A percentile compares a stretch with the other conserved stretches of the same genome.
Conservation (phyloP, 2,113 vertebrate species). For the human (Homo sapiens) region DNA sequence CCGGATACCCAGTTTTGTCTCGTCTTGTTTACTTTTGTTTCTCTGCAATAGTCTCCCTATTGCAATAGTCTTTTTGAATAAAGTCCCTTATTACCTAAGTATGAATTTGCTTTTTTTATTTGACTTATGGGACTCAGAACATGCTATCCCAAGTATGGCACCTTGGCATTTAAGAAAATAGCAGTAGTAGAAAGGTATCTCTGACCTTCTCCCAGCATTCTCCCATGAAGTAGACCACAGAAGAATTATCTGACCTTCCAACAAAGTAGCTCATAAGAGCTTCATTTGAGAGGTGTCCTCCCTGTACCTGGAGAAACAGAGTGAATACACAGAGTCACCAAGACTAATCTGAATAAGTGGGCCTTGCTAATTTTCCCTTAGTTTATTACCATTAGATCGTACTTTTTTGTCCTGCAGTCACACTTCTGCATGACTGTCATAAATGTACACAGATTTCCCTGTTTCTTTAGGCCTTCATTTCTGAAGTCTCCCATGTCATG, state of each 20-base stretch:
- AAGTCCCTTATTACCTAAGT: background rate
- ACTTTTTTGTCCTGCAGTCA: background rate
- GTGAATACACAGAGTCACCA: background rate
- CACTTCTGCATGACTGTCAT: background rate
- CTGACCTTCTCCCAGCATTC: background rate
- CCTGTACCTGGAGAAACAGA: background rate
- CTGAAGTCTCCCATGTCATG: background rate
- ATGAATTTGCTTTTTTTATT: background rate
- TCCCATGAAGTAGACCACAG: background rate
- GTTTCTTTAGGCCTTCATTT: background rate
- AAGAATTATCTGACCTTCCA: background rate
- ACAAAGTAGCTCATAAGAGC: background rate
- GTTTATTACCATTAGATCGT: background rate
- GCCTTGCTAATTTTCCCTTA: background rate
- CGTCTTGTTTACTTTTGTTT: background rate
- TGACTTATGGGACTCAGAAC: background rate
- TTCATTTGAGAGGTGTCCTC: background rate
- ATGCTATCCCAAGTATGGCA: background rate
- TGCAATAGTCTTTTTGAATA: background rate
- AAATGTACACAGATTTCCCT: background rate
- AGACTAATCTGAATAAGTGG: background rate
- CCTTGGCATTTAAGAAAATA: background rate
- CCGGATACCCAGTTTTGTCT: background rate
- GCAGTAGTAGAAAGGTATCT: background rate
- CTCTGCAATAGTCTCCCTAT: background rate